Percentiles rank a stretch among this genome's conserved stretches.
Evolutionary conservation across 2,888 invertebrate species (phyloP).

Genomic region (Alitta virens): DNA sequence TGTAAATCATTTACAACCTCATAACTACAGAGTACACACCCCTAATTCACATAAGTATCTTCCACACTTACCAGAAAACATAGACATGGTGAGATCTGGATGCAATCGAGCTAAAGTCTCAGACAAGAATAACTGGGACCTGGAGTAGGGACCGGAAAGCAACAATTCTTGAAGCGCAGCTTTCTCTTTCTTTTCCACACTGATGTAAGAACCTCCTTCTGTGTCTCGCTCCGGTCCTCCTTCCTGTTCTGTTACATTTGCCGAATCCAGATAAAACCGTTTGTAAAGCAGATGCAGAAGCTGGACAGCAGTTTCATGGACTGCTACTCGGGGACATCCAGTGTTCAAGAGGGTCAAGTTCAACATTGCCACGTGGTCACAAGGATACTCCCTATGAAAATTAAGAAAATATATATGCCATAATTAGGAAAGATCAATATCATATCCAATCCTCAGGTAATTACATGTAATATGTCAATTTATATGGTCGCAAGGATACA

Average conservation of each 20-base stretch:
- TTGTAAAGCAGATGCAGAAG: slow-evolving; percentile 87
- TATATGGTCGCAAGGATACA: too few relatives aligned
- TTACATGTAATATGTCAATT: too few relatives aligned
- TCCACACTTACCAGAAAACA: slow-evolving; percentile 93
- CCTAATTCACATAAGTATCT: too few relatives aligned
- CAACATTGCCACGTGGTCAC: slow-evolving; percentile 93
- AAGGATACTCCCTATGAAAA: slow-evolving; percentile 54
- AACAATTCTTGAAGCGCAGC: slow-evolving; percentile 62
- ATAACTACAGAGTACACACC: too few relatives aligned
- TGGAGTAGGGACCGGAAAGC: slow-evolving; percentile 72
- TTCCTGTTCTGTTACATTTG: slow-evolving; percentile 4
- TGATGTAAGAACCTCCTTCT: slow-evolving; percentile 2
- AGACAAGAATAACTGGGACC: slow-evolving; percentile 62
- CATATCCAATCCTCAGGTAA: too few relatives aligned
- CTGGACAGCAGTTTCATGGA: slow-evolving; percentile 93
- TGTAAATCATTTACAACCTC: too few relatives aligned
- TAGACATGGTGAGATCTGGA: slow-evolving; percentile 97
- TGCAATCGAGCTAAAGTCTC: slow-evolving; percentile 89
- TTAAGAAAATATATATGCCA: background rate
- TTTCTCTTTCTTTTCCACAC: slow-evolving; percentile 14
- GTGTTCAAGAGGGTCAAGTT: slow-evolving; percentile 96
- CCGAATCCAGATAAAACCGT: slow-evolving; percentile 78
- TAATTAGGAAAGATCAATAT: too few relatives aligned
- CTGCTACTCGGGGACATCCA: slow-evolving; percentile 85
- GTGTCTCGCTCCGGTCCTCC: slow-evolving; percentile 32